Conservation (phyloP, 64 coral and sea anemone genomes). For the Acropora yongei region DNA sequence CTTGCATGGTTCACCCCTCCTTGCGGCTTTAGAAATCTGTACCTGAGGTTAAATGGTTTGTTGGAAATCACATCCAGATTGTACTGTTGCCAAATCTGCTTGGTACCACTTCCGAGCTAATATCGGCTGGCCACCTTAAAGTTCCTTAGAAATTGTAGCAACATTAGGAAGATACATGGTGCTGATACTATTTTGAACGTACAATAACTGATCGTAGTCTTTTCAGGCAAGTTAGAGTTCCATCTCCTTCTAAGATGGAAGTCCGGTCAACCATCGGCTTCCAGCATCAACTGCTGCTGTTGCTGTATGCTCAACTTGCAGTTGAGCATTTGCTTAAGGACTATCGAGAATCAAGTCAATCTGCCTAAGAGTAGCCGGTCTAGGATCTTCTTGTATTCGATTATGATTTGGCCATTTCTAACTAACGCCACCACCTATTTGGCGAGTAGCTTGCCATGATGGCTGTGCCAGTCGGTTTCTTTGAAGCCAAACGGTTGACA, state of each 20-base stretch:
- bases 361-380: conserved; percentile 41
- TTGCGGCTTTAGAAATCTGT: no score
- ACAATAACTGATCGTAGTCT: conserved; percentile 55
- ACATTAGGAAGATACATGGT: no score
- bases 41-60: conserved; percentile 50
- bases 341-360: conserved; percentile 30
- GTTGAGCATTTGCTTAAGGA: conserved; percentile 10
- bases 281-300: conserved; percentile 54
- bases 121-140: no score
- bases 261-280: conserved; percentile 57
- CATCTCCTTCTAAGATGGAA: conserved; percentile 54
- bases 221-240: conserved; percentile 35
- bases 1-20: no score
- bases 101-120: conserved; percentile 48
- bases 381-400: conserved; percentile 14
- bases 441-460: conserved; percentile 46
- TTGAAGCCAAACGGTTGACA: conserved; percentile 51
- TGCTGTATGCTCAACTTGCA: conserved; percentile 55
- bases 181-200: no score
- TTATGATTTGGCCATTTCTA: conserved; percentile 55
- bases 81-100: conserved; percentile 36
- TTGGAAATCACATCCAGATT: conserved; percentile 49
- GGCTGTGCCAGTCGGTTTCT: no score
- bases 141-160: no score
- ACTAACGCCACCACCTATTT: conserved; percentile 66